phyloP scores from a whole-genome alignment of 2,797 vertebrate genomes.

The Crocodylus rhombifer region DNA sequence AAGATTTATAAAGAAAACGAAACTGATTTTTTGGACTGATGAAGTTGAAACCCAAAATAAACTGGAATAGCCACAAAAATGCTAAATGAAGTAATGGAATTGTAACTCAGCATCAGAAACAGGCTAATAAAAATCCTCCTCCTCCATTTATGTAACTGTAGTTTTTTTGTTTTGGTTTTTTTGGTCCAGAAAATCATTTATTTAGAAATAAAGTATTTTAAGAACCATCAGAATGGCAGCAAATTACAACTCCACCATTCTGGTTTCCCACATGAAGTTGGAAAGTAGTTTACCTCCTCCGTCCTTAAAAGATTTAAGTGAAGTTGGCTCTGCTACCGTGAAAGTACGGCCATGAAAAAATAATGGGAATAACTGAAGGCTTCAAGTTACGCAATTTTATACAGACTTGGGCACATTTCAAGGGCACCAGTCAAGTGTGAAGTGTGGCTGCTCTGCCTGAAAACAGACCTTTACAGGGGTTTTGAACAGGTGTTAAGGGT shows the following conservation, averaged over 20 bases:
- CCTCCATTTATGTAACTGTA: not conserved
- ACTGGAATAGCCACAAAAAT: conserved; percentile 41
- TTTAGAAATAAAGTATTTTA: not conserved
- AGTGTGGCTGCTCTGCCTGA: not conserved
- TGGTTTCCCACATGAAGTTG: not conserved
- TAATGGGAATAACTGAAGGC: not conserved
- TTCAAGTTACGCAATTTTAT: not conserved
- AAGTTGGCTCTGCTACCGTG: not conserved
- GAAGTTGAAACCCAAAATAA: conserved; percentile 44
- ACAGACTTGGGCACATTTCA: not conserved
- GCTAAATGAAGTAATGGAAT: conserved; percentile 40
- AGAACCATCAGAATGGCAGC: not conserved
- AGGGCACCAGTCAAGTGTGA: not conserved
- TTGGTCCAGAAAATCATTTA: too few relatives aligned
- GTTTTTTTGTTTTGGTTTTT: too few relatives aligned
- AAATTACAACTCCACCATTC: not conserved
- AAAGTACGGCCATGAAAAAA: fast-evolving
- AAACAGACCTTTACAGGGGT: not conserved
- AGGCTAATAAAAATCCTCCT: not conserved
- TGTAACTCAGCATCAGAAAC: not conserved
- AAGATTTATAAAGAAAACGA: not conserved
- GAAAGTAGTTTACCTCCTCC: not conserved
- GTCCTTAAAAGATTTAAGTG: not conserved
- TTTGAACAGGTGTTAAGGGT: not conserved
- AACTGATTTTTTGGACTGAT: conserved; percentile 16